phyloP scores from a whole-genome alignment of 1,140 invertebrate species.

The Drosophila baimaii region DNA sequence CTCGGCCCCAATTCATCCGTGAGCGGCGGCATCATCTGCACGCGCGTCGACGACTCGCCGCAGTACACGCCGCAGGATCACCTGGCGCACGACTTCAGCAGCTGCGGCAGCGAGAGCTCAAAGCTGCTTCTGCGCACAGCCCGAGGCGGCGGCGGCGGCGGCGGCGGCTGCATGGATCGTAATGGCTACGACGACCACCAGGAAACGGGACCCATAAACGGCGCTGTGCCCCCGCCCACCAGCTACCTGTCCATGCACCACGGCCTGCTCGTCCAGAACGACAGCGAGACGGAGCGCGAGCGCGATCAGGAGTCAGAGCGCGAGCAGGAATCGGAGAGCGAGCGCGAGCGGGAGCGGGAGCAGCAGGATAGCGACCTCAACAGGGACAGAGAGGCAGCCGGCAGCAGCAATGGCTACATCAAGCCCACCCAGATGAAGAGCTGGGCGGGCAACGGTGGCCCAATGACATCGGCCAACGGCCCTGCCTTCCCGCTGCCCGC shows the following conservation, averaged over 20 bases:
- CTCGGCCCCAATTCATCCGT: constrained; percentile 8
- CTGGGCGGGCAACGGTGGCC: constrained; percentile 24
- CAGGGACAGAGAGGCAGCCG: constrained; percentile 2
- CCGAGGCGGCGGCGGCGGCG: constrained; percentile 1
- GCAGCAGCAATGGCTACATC: constrained; percentile 50
- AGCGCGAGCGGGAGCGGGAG: constrained; percentile 20
- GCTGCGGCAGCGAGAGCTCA: constrained; percentile 67
- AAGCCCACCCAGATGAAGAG: constrained; percentile 71
- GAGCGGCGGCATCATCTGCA: constrained; percentile 53
- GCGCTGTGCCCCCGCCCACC: constrained; percentile 27
- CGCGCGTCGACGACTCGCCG: constrained; percentile 43
- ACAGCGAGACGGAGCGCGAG: constrained; percentile 30
- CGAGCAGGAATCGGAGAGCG: constrained; percentile 24
- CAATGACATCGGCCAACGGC: not conserved
- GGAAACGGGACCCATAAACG: constrained; percentile 12
- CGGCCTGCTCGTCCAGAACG: constrained; percentile 25
- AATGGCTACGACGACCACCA: constrained; percentile 40
- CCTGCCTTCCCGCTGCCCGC: not conserved
- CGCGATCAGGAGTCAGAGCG: constrained; percentile 28
- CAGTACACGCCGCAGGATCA: constrained; percentile 51
- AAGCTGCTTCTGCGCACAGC: constrained; percentile 60
- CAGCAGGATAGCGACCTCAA: constrained; percentile 6
- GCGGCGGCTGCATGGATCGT: constrained; percentile 33
- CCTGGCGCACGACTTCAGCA: constrained; percentile 62
- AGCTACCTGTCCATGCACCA: constrained; percentile 60